Base-by-base conservation (phyloP, 2,888 invertebrate species). In the Odontothrips loti region DNA sequence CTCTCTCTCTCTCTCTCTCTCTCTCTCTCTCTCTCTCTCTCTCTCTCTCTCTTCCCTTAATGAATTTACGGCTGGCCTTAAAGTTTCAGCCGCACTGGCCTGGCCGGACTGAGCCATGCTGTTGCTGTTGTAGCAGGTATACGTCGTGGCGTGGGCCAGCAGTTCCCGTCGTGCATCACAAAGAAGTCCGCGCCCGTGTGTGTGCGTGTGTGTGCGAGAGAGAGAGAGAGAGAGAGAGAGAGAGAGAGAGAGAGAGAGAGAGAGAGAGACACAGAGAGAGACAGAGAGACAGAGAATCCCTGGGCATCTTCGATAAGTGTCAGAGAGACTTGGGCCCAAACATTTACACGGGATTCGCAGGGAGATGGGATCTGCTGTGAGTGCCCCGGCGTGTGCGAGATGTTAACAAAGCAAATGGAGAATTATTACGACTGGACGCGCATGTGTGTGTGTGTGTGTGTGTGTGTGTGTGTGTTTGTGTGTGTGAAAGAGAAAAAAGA, bases 241-340 rank as follows among this genome's bases (percentile, higher is more conserved):
- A 58, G 58, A 58, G 58, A 58, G 58, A 23, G n/a, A 47, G 80
- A 79, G 48, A 79, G 81, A 80, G 82, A 82, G 83, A 78, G 80
- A 47, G 81, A 81, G 58, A 47, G 63, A 47, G 75, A 80, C 47
- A 43, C 47, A 48, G 29, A 80, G 82, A 81, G 82, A 80, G 82
- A 82, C 15, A 17, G 58, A 17, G 58, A 17, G 58, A 17, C 1
- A 17, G 58, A 1, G 58, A 17, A 15, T 1, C 6, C 34, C 6
- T 43, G 34, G 34, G 34, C 6, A 4, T 43, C 34, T 43, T 4
- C 34, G 34, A 43, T 2, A 43, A 43, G 34, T 43, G 34, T 43
- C 34, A 6, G 3, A 6, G 34, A 43, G 34, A 43, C 34, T 43
- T 6, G 3, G 34, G 34, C 34, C 34, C 34, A 43, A 43, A 43